phyloP scores from a whole-genome alignment of 2,113 vertebrate species.

The Galemys pyrenaicus region DNA sequence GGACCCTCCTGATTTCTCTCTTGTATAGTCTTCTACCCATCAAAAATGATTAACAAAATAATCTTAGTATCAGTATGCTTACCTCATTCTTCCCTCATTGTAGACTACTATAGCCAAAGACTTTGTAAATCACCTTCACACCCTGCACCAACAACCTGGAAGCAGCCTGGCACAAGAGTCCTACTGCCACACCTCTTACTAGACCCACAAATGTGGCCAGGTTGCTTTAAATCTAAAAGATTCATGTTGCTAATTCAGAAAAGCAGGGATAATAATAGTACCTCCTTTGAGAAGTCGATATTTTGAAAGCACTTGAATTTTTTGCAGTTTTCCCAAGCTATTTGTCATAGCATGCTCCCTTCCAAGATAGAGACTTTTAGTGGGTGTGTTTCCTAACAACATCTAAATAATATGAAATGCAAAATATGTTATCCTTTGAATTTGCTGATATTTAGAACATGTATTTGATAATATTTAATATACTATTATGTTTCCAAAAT shows the following conservation, averaged over 20 bases:
- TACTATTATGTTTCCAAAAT: not conserved
- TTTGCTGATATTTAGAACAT: conserved; percentile 14
- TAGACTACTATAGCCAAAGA: not conserved
- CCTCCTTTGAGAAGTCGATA: not conserved
- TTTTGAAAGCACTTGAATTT: conserved; percentile 37
- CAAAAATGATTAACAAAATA: not conserved
- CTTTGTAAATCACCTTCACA: not conserved
- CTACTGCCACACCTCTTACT: not conserved
- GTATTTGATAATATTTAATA: conserved; percentile 16
- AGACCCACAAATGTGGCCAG: not conserved
- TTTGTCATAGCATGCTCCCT: conserved; percentile 14
- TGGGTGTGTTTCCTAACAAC: conserved; percentile 53
- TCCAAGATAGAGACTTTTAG: conserved; percentile 8
- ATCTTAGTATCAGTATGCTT: not conserved
- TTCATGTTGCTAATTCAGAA: not conserved
- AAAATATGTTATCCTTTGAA: conserved; percentile 45
- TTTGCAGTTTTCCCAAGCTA: conserved; percentile 39
- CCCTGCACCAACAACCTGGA: not conserved
- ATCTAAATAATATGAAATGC: conserved; percentile 46
- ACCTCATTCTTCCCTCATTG: not conserved
- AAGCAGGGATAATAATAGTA: not conserved
- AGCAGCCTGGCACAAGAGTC: not conserved
- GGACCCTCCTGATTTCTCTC: not conserved
- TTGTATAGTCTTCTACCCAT: not conserved
- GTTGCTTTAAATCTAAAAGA: not conserved